phyloP scores from a whole-genome alignment of 2,888 invertebrate species.

The Harmothoe impar region DNA sequence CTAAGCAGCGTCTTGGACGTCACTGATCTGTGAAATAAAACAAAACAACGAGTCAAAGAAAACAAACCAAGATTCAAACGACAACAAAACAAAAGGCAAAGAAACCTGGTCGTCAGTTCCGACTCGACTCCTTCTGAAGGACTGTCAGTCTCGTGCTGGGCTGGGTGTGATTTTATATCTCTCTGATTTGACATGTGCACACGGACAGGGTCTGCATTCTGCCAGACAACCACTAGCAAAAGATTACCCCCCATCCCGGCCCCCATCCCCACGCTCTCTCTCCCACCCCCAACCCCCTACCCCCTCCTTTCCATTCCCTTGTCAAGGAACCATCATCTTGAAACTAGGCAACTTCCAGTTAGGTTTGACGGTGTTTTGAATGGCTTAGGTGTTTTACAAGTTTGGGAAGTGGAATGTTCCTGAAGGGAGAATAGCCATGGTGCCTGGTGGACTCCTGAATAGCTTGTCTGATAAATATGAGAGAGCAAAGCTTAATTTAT shows the following conservation, averaged over 20 bases:
- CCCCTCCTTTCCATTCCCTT: too few species aligned
- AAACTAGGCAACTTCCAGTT: too few species aligned
- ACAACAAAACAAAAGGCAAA: background rate
- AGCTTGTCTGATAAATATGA: too few species aligned
- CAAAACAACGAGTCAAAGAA: constrained; percentile 64
- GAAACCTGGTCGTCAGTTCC: background rate
- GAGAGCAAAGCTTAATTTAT: too few species aligned
- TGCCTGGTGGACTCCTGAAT: too few species aligned
- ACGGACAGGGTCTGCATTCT: background rate
- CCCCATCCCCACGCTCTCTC: too few species aligned
- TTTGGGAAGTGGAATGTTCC: too few species aligned
- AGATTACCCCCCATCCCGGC: background rate
- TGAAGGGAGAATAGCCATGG: too few species aligned
- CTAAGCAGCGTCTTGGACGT: constrained; percentile 75
- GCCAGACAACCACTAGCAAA: background rate
- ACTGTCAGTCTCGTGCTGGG: background rate
- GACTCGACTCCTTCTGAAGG: constrained; percentile 24
- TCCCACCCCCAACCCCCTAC: too few species aligned
- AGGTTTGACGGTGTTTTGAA: too few species aligned
- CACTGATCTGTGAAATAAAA: constrained; percentile 74
- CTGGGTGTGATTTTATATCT: constrained; percentile 14
- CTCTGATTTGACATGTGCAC: constrained; percentile 10
- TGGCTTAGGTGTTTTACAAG: too few species aligned
- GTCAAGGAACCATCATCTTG: too few species aligned
- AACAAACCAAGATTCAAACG: background rate